Base-by-base conservation (phyloP, 1,140 invertebrate genomes). In the Campodea augens region DNA sequence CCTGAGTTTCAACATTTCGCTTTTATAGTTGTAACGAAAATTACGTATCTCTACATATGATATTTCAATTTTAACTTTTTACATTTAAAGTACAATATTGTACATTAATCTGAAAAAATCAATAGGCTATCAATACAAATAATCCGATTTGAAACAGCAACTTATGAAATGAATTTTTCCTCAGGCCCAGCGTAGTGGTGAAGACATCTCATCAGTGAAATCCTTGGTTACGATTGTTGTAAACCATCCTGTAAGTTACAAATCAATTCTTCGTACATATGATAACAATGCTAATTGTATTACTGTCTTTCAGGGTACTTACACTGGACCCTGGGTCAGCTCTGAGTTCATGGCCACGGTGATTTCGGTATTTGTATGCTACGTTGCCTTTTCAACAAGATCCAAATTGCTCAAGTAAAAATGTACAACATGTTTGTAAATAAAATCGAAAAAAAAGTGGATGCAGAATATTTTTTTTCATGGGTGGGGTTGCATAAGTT, bases 321-420 rank as follows among this genome's bases (percentile, higher is more conserved):
- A 88, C 64, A 79, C 77, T 51, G 90, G 90, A 13, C 87, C 87
- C 5, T 84, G 81, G 77, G 71, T 96, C 10, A 89, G 90, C 55
- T 88, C 85, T 10, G 90, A 96, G 69, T 75, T 91, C 23, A 65
- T 93, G 36, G 90, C 89, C 25, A 79, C 80, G 10, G 62, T 76
- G 25, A 60, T 84, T 1, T 80, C 84, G 2, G 69, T 81, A 47
- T 59, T 83, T 32, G 75, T 92, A 18, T 86, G 81, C 45, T 93
- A 91, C 61, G 72, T 81, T 51, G 90, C 89, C 10, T 78, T 89
- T 53, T 75, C 76, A 38, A 76, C 82, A 49, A 86, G 83, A 62
- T 77, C 75, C 49, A 86, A 83, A 60, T 72, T 89, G 37, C 57
- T 79, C 15, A 32, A 32, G 27, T 32, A 15, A 32, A 32, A 7